Conservation (phyloP, 2,888 invertebrate genomes). For the Merodon equestris region DNA sequence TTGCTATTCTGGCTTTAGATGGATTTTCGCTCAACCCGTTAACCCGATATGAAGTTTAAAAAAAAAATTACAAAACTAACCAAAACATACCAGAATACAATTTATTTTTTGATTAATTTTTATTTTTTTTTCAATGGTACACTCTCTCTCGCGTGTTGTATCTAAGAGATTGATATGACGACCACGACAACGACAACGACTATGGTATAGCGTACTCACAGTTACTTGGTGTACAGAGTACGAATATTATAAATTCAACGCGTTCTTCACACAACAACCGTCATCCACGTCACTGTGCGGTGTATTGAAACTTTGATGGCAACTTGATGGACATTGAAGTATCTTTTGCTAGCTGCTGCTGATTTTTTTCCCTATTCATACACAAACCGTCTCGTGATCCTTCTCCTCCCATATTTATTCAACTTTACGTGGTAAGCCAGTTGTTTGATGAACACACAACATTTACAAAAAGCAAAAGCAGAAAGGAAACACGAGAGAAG, state of each 20-base stretch:
- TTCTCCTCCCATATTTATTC: slow-evolving; percentile 67
- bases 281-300: slow-evolving; percentile 63
- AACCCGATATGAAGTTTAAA: slow-evolving; percentile 57
- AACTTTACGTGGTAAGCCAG: slow-evolving; percentile 66
- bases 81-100: no score
- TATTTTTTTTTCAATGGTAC: slow-evolving; percentile 36
- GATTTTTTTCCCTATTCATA: slow-evolving; percentile 19
- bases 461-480: slow-evolving; percentile 11
- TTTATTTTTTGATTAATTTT: slow-evolving; percentile 30
- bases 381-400: slow-evolving; percentile 63
- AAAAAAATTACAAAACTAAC: neutral
- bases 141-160: neutral
- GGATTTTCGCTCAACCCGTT: slow-evolving; percentile 53
- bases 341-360: slow-evolving; percentile 41
- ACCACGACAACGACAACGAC: slow-evolving; percentile 5
- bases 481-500: no score
- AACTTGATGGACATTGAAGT: slow-evolving; percentile 66
- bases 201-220: slow-evolving; percentile 15
- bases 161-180: neutral
- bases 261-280: slow-evolving; percentile 63
- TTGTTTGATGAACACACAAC: slow-evolving; percentile 61
- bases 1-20: slow-evolving; percentile 61
- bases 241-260: slow-evolving; percentile 44
- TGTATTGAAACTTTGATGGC: slow-evolving; percentile 65
- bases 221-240: no score